These are phyloP conservation scores for Drosophila sp. DNA, from an alignment of 1,140 invertebrate species.

Conservation along the genomic window DNA sequence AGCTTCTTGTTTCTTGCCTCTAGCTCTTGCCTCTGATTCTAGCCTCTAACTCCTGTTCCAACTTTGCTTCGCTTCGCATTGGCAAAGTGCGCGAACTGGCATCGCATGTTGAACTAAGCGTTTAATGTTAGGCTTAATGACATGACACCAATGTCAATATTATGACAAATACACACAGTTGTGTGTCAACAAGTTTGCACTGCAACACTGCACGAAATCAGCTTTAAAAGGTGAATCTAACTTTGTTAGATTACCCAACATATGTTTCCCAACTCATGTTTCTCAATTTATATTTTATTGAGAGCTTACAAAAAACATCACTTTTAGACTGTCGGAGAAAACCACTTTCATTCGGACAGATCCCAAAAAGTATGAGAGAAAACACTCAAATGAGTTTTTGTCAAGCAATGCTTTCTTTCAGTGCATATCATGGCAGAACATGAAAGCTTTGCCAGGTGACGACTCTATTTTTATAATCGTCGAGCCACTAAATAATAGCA, in stretches of 20 bases:
- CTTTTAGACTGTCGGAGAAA: too few species aligned
- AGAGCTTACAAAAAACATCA: too few species aligned
- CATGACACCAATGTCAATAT: slow-evolving; percentile 82
- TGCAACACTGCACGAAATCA: slow-evolving; percentile 39
- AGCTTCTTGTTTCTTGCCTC: too few species aligned
- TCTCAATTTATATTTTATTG: too few species aligned
- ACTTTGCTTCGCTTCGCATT: slow-evolving; percentile 9
- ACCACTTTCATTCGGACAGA: too few species aligned
- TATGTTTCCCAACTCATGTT: too few species aligned
- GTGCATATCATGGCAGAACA: slow-evolving; percentile 29
- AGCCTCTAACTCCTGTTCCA: not conserved
- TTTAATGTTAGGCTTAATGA: slow-evolving; percentile 77
- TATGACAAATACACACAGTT: slow-evolving; percentile 61
- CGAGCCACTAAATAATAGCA: slow-evolving; percentile 29
- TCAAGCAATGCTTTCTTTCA: too few species aligned
- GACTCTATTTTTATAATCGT: slow-evolving; percentile 56
- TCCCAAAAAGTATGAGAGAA: too few species aligned
- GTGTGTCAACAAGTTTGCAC: slow-evolving; percentile 74
- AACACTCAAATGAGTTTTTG: too few species aligned
- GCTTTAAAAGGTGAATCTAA: too few species aligned
- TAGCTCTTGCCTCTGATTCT: not conserved
- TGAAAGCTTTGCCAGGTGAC: slow-evolving; percentile 50
- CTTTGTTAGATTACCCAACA: too few species aligned
- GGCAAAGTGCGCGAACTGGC: slow-evolving; percentile 20
- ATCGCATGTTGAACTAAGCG: slow-evolving; percentile 71